Conservation (phyloP, 2,797 vertebrate species). For the Rhabdophis nuchalis region DNA sequence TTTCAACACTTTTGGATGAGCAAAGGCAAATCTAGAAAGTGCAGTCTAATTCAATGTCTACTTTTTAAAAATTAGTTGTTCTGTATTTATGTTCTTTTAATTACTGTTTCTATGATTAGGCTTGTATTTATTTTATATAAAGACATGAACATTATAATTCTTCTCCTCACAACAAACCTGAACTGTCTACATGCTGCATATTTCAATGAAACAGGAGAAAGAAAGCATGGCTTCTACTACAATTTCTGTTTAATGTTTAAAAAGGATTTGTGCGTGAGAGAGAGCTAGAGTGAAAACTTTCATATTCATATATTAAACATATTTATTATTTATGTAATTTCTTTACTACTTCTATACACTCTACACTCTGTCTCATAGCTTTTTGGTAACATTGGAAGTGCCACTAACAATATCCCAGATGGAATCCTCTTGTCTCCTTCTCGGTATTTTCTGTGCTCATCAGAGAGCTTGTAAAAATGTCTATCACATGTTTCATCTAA, state of each 20-base stretch:
- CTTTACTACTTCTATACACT: not conserved
- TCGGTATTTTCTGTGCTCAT: not conserved
- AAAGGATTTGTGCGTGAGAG: not conserved
- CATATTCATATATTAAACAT: not conserved
- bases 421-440: not conserved
- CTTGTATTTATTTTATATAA: not conserved
- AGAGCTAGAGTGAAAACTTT: not conserved
- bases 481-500: not conserved
- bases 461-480: not conserved
- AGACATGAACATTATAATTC: not conserved
- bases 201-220: not conserved
- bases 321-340: not conserved
- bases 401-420: not conserved
- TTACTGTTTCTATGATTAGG: not conserved
- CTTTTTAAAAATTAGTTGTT: constrained; percentile 12
- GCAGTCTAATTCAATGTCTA: constrained; percentile 54
- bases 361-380: not conserved
- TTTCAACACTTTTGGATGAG: constrained; percentile 65
- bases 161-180: not conserved
- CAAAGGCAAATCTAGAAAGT: constrained; percentile 85
- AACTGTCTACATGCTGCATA: not conserved
- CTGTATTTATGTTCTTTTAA: not conserved
- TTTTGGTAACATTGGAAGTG: not conserved
- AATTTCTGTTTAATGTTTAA: not conserved
- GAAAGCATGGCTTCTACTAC: not conserved